A percentile compares a stretch with the other conserved stretches of the same genome.
Conservation (phyloP, 2,113 vertebrate genomes). For the Hipposideros armiger region DNA sequence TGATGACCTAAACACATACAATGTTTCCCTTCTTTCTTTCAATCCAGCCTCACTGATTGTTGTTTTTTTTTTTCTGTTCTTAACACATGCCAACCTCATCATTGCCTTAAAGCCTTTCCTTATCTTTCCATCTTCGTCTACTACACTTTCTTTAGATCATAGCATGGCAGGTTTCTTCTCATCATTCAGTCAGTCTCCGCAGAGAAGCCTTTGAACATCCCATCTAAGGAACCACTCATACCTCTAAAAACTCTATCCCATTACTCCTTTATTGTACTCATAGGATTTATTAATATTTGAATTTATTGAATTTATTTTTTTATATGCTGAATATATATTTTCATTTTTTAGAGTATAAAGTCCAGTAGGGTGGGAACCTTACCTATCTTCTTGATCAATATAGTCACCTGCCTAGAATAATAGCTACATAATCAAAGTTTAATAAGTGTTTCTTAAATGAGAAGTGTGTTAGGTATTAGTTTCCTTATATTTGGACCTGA, state of each 20-base stretch:
- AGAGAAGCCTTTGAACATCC: not conserved
- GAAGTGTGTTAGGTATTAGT: not conserved
- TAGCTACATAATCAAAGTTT: not conserved
- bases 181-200: not conserved
- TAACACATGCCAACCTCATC: not conserved
- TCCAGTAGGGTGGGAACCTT: not conserved
- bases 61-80: not conserved
- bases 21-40: not conserved
- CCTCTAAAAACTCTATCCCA: not conserved
- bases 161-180: not conserved
- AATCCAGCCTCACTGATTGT: not conserved
- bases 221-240: not conserved
- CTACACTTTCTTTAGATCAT: not conserved
- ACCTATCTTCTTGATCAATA: not conserved
- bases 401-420: not conserved
- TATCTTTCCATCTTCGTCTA: not conserved
- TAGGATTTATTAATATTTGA: not conserved
- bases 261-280: not conserved
- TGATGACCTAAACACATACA: not conserved
- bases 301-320: not conserved
- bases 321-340: not conserved
- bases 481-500: slow-evolving; percentile 3
- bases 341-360: not conserved
- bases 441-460: slow-evolving; percentile 36
- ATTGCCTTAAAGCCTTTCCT: not conserved